Base-by-base conservation (phyloP, 2,888 invertebrate genomes). In the Philereme vetulata region DNA sequence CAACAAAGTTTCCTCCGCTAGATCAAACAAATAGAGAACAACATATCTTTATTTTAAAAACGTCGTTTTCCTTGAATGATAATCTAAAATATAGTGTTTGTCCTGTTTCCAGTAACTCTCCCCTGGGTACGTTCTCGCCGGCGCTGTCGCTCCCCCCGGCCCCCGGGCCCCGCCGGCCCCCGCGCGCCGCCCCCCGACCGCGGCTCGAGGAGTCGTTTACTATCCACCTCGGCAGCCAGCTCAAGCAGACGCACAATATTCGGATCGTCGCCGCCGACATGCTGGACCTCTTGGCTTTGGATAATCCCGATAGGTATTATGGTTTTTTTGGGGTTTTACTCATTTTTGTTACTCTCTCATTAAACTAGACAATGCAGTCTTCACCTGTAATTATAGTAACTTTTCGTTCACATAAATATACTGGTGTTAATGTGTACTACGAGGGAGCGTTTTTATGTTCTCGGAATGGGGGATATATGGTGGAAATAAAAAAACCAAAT, bases 221-320 rank as follows among this genome's bases (percentile, higher is more conserved):
- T 21, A 98, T 99, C 78, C 98, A 99, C 92, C 93, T 99, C 67
- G 99, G 99, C 51, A 98, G 98, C 4, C 99, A 99, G 90, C 94
- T 99, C 84, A 99, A 99, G 86, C 98, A 99, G 80, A 99, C 98
- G 94, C 99, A 99, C 87, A 99, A 99, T 86, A 96, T 99, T 65
- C 94, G 99, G 56, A 95, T 99, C 64, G 93, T 98, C 36, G 96
- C 97, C 60, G 96, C 96, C 21, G 97, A 98, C 79, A 93, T 98
- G 69, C 96, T 85, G 52, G 86, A 89, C 33, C 72, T 88, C 10
- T 88, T 86, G 67, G 66, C 74, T 4, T 70, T 78, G 0, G 76
- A 83, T 10, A 70, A 77, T 4, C 38, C 38, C 1, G 84, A 87
- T 55, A 81, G 80, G 86, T 86, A 21, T 49, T 38, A 9, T 49